phyloP scores from a whole-genome alignment of 1,140 invertebrate genomes.

The Drosophila gunungcola region DNA sequence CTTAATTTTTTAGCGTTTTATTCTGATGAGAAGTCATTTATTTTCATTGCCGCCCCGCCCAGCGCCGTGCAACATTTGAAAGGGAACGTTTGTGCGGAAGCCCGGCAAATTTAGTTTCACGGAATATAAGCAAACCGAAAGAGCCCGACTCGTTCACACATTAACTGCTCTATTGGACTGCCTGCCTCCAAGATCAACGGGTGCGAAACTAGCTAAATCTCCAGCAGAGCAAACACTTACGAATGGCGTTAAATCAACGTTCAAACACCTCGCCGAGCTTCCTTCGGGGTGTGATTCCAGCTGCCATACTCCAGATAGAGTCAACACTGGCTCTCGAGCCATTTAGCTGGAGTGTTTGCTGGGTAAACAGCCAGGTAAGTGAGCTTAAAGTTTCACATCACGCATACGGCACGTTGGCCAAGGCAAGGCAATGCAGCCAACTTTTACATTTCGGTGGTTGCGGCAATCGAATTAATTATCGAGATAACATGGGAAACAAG shows the following conservation, averaged over 20 bases:
- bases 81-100: constrained; percentile 17
- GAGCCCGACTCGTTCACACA: constrained; percentile 2
- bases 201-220: constrained; percentile 8
- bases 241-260: constrained; percentile 42
- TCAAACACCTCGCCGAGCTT: constrained; percentile 14
- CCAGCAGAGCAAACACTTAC: constrained; percentile 21
- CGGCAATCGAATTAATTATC: constrained; percentile 52
- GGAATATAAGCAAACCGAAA: constrained; percentile 24
- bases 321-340: constrained; percentile 16
- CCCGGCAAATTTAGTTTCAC: constrained; percentile 18
- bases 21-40: constrained; percentile 79
- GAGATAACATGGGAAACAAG: constrained; percentile 34
- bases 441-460: constrained; percentile 34
- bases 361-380: constrained; percentile 20
- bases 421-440: not conserved
- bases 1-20: constrained; percentile 80
- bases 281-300: constrained; percentile 18
- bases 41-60: constrained; percentile 65
- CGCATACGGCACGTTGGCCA: constrained; percentile 49
- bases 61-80: constrained; percentile 37
- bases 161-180: constrained; percentile 37
- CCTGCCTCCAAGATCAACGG: not conserved
- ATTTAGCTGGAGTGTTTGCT: constrained; percentile 26
- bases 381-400: constrained; percentile 54
- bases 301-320: constrained; percentile 13